A percentile compares a stretch with the other conserved stretches of the same genome.
Conservation (phyloP, 1,140 invertebrate species). For the Epicauta chinensis region DNA sequence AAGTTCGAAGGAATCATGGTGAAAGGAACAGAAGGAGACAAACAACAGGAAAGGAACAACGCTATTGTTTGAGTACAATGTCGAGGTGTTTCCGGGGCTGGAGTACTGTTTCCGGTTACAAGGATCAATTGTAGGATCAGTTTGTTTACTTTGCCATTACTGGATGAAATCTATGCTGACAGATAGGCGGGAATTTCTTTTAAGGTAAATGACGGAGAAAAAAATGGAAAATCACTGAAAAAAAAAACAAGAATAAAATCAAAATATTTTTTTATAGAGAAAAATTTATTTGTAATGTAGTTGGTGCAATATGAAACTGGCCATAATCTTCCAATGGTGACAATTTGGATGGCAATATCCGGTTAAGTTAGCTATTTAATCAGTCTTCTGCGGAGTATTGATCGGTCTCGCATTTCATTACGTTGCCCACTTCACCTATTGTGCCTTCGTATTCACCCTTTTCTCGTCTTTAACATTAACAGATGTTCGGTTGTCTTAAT, state of each 20-base stretch:
- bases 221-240: no score
- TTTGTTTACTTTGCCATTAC: constrained; percentile 35
- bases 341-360: constrained; percentile 41
- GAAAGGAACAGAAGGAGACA: neutral
- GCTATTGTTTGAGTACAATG: constrained; percentile 20
- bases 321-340: constrained; percentile 27
- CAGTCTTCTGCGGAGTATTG: constrained; percentile 38
- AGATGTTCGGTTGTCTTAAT: no score
- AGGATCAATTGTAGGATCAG: constrained; percentile 28
- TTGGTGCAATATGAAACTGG: no score
- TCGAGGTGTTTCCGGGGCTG: constrained; percentile 29
- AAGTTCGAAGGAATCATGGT: neutral
- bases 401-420: constrained; percentile 39
- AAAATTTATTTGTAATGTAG: no score
- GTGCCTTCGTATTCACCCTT: constrained; percentile 6
- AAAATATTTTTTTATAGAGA: no score
- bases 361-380: constrained; percentile 40
- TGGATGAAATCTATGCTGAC: constrained; percentile 31
- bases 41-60: constrained; percentile 4
- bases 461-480: neutral
- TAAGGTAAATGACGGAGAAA: no score
- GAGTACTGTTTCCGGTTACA: constrained; percentile 29
- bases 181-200: neutral
- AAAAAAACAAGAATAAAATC: no score
- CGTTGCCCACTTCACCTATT: constrained; percentile 23